phyloP scores from a whole-genome alignment of 2,113 vertebrate species.

The Proteles cristata region DNA sequence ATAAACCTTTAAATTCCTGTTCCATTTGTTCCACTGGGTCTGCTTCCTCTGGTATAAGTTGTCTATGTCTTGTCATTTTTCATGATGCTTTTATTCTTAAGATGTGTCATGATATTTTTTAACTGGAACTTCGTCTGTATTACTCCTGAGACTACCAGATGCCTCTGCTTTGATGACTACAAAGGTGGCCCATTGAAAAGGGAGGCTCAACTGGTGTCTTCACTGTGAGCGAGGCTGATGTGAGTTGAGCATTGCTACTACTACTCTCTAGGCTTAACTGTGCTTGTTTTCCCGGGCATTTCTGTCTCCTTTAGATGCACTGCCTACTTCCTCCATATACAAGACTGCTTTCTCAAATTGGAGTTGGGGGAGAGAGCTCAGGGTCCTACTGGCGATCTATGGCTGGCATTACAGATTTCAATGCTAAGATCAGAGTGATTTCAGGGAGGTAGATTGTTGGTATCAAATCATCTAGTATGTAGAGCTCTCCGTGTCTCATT shows the following conservation, averaged over 20 bases:
- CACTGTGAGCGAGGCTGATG: not conserved
- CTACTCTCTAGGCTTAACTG: not conserved
- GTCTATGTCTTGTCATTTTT: not conserved
- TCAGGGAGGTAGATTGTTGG: not conserved
- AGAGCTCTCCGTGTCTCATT: not conserved
- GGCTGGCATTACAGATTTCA: not conserved
- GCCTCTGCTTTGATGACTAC: not conserved
- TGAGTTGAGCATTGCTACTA: not conserved
- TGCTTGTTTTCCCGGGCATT: not conserved
- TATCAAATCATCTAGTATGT: not conserved
- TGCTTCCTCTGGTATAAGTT: not conserved
- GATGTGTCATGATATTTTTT: not conserved
- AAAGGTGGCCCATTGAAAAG: not conserved
- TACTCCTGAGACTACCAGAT: not conserved
- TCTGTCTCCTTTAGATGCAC: not conserved
- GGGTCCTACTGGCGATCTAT: not conserved
- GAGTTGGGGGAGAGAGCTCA: not conserved
- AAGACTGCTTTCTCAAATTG: not conserved
- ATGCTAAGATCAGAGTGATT: not conserved
- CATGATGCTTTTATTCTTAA: slow-evolving; percentile 16
- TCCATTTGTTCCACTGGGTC: not conserved
- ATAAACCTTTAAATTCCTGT: slow-evolving; percentile 3
- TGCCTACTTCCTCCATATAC: not conserved
- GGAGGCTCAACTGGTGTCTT: not conserved
- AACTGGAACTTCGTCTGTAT: not conserved